A percentile compares a stretch with the other conserved stretches of the same genome.
Conservation (phyloP, 1,140 invertebrate genomes). For the Drosophila sucinea region DNA sequence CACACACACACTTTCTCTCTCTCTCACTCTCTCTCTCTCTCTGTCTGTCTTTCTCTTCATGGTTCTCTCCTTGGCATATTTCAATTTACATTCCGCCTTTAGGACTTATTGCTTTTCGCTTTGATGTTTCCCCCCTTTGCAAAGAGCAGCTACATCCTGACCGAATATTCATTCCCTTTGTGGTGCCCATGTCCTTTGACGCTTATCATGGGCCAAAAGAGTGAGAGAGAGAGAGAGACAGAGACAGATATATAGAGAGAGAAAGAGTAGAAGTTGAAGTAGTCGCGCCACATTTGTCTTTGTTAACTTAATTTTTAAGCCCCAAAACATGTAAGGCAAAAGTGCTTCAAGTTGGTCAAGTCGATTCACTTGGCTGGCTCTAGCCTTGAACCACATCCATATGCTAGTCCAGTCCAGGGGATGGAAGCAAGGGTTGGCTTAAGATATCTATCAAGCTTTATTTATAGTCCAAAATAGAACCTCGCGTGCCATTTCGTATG, state of each 20-base stretch:
- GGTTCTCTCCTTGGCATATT: slow-evolving; percentile 48
- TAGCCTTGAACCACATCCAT: not conserved
- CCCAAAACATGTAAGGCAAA: slow-evolving; percentile 26
- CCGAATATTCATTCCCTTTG: slow-evolving; percentile 22
- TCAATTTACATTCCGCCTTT: slow-evolving; percentile 74
- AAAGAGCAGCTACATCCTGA: slow-evolving; percentile 10
- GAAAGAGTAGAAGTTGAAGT: slow-evolving; percentile 20
- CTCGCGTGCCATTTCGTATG: not conserved
- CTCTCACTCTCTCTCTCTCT: not conserved
- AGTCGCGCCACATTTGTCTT: slow-evolving; percentile 5
- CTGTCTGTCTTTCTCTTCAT: not conserved
- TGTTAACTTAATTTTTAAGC: slow-evolving; percentile 12
- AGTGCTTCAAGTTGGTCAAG: slow-evolving; percentile 41
- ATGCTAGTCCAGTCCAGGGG: not conserved
- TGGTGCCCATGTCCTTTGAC: slow-evolving; percentile 64
- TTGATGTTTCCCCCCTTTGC: slow-evolving; percentile 51
- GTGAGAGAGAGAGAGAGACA: slow-evolving; percentile 13
- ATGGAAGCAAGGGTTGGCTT: not conserved
- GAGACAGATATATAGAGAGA: not conserved
- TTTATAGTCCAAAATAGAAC: not conserved
- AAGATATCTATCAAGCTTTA: not conserved
- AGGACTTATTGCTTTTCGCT: slow-evolving; percentile 76
- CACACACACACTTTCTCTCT: not conserved
- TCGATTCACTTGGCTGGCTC: not conserved
- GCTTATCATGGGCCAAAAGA: slow-evolving; percentile 60